Base-by-base conservation (phyloP, 2,113 vertebrate species). In the Phalacrocorax carbo region DNA sequence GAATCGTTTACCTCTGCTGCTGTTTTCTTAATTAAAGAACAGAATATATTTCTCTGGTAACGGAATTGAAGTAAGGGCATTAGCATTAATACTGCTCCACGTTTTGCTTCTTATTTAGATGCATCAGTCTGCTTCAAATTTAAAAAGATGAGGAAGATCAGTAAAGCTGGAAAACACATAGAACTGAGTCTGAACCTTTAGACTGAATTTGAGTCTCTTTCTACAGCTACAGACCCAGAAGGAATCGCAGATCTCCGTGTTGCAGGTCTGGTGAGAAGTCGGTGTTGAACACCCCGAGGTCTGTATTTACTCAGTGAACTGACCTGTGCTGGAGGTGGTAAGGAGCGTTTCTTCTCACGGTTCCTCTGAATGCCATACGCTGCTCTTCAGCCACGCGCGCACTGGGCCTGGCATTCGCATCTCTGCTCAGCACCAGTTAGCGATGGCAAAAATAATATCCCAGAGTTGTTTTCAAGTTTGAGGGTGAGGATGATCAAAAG, bases 341-440 rank as follows among this genome's bases (percentile, higher is more conserved):
- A 40, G 20, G 49, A 11, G 17, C 22, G 1, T 49, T 44, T 51
- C 72, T 55, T 19, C 52, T 32, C 64, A 0, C 7, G 32, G 29
- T 32, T 42, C 61, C 66, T 30, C 70, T 9, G 34, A 23, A 4
- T 1, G 4, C n/a, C 11, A 1, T 3, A 46, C 26, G 77, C 54
- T 20, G 54, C 61, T 18, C 6, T 58, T 60, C 15, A 36, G 4
- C 55, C 27, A 0, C 3, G 9, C 6, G 30, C 18, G 0, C 3
- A 3, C 42, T 34, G 42, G 17, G 42, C 38, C 2, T 3, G 20
- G 19, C 72, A 8, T 27, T 52, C 51, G 10, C 7, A 9, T 22
- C 82, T 30, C n/a, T 32, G 38, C 73, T 75, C 68, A 19, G 32
- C 7, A 32, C 52, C 42, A 8, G 5, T 11, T 23, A 42, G 13